Conservation (phyloP, 2,797 vertebrate genomes). For the Lithobates sylvaticus region DNA sequence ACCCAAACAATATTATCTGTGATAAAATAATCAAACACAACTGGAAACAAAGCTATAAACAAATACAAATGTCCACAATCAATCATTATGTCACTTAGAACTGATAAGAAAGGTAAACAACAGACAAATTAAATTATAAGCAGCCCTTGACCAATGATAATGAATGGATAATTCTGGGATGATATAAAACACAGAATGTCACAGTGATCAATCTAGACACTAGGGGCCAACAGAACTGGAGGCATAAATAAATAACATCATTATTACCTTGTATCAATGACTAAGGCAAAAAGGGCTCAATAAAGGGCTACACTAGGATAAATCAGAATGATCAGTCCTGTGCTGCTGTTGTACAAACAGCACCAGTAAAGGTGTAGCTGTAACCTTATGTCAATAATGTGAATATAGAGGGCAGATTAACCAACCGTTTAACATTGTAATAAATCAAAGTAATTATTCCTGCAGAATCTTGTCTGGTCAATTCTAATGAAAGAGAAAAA, state of each 20-base stretch:
- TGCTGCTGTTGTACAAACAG: constrained; percentile 34
- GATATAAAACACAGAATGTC: constrained; percentile 47
- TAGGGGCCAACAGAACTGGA: constrained; percentile 7
- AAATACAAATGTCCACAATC: constrained; percentile 15
- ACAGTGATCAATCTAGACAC: constrained; percentile 46
- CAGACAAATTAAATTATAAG: constrained; percentile 44
- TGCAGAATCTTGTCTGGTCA: constrained; percentile 34
- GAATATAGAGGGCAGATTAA: constrained; percentile 50
- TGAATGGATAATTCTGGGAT: constrained; percentile 43
- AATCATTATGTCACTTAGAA: constrained; percentile 48
- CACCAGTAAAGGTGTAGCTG: constrained; percentile 35
- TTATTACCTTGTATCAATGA: constrained; percentile 32
- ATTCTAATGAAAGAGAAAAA: constrained; percentile 54
- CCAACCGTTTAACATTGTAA: constrained; percentile 51
- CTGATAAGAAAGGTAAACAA: constrained; percentile 31
- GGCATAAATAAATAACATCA: constrained; percentile 25
- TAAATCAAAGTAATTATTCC: constrained; percentile 57
- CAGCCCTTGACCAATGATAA: constrained; percentile 52
- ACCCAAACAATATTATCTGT: constrained; percentile 16
- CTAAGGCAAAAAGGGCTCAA: constrained; percentile 28
- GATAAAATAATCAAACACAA: constrained; percentile 10
- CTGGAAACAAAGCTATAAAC: background rate
- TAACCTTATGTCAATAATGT: constrained; percentile 47
- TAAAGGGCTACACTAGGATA: constrained; percentile 3
- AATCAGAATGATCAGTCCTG: constrained; percentile 10